A percentile compares a stretch with the other conserved stretches of the same genome.
phyloP scores from a whole-genome alignment of 2,888 invertebrate genomes.

The Malacosoma neustria region DNA sequence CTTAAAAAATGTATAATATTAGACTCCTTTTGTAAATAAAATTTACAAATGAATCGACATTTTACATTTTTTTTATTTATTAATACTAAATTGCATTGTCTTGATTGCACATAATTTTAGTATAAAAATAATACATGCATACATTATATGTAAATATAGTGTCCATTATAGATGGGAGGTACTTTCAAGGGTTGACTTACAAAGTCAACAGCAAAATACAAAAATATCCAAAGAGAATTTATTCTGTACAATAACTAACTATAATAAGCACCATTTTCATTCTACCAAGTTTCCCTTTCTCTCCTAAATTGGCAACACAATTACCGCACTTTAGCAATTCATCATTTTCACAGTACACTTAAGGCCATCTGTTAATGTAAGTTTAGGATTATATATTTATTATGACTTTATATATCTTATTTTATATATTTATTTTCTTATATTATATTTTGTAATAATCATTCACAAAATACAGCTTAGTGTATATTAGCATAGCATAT shows the following conservation, averaged over 20 bases:
- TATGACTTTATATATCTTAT: constrained; percentile 11
- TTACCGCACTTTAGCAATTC: constrained; percentile 14
- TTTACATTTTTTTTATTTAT: neutral
- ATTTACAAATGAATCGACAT: too few relatives aligned
- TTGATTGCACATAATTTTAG: neutral
- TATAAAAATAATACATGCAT: neutral
- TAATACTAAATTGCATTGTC: constrained; percentile 2
- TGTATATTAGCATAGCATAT: constrained; percentile 66
- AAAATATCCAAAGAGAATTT: constrained; percentile 65
- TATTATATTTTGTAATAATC: constrained; percentile 20
- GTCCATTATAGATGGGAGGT: neutral
- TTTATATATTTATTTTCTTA: constrained; percentile 13
- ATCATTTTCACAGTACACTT: constrained; percentile 31
- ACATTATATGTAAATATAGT: neutral
- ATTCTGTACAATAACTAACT: constrained; percentile 73
- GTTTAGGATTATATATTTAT: constrained; percentile 9
- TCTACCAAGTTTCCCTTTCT: constrained; percentile 34
- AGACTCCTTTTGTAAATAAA: too few relatives aligned
- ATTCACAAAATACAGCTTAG: constrained; percentile 61
- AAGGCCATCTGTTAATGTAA: constrained; percentile 36
- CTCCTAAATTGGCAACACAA: constrained; percentile 38
- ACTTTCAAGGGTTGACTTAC: neutral
- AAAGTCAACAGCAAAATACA: constrained; percentile 39
- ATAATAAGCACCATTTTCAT: constrained; percentile 70
- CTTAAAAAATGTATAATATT: too few relatives aligned